Percentiles rank a stretch among this genome's conserved stretches.
phyloP scores from a whole-genome alignment of 1,140 invertebrate genomes.

The Asobara japonica region DNA sequence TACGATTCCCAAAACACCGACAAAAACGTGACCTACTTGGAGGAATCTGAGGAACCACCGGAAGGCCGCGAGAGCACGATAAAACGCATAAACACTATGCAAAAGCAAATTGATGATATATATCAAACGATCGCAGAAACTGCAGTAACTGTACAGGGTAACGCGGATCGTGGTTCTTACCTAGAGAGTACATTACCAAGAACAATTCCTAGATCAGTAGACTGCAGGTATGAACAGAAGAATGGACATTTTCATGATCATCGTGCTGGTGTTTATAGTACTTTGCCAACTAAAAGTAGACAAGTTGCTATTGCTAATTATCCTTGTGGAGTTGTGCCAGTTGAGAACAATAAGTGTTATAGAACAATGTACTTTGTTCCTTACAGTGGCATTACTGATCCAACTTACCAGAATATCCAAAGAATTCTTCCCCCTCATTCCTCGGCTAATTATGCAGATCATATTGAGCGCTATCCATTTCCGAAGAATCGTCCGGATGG shows the following conservation, averaged over 20 bases:
- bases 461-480: conserved; percentile 62
- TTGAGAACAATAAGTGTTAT: conserved; percentile 55
- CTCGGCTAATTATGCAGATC: conserved; percentile 57
- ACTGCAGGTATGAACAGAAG: conserved; percentile 36
- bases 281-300: conserved; percentile 46
- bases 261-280: conserved; percentile 36
- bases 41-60: conserved; percentile 29
- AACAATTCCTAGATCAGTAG: neutral
- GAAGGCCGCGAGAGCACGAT: conserved; percentile 50
- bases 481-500: conserved; percentile 44
- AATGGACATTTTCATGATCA: conserved; percentile 37
- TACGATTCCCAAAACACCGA: conserved; percentile 59
- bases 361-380: conserved; percentile 80
- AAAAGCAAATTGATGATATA: conserved; percentile 60
- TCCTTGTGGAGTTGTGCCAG: conserved; percentile 43
- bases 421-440: conserved; percentile 59
- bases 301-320: conserved; percentile 45
- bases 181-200: conserved; percentile 50
- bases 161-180: conserved; percentile 46
- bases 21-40: conserved; percentile 28
- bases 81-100: conserved; percentile 60
- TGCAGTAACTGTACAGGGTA: conserved; percentile 44
- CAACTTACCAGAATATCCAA: conserved; percentile 63
- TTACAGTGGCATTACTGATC: conserved; percentile 70
- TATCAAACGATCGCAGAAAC: conserved; percentile 63